phyloP scores from a whole-genome alignment of 2,797 vertebrate species.

The Tragopan temminckii region DNA sequence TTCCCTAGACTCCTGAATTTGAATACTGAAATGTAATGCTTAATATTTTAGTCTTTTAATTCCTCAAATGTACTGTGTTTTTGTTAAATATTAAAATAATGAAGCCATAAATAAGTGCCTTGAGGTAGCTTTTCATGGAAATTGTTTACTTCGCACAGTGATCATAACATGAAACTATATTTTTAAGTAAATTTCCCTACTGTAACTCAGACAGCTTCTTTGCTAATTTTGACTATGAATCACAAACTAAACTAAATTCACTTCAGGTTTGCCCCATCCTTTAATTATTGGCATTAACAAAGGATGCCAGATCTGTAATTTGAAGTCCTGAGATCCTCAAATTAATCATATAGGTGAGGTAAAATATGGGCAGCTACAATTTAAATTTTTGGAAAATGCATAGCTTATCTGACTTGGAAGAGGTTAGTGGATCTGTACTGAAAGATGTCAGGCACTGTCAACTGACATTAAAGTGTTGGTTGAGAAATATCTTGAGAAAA shows the following conservation, averaged over 20 bases:
- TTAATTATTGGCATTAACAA: background rate
- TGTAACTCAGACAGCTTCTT: constrained; percentile 17
- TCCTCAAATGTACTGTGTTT: constrained; percentile 19
- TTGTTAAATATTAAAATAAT: background rate
- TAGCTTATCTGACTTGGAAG: background rate
- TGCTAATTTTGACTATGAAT: background rate
- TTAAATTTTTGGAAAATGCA: background rate
- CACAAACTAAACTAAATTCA: background rate
- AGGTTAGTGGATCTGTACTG: background rate
- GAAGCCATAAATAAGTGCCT: constrained; percentile 35
- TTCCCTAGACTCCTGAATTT: constrained; percentile 21
- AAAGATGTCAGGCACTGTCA: background rate
- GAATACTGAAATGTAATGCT: constrained; percentile 27
- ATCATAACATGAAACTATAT: background rate
- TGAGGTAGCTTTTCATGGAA: constrained; percentile 18
- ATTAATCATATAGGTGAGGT: background rate
- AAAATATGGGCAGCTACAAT: background rate
- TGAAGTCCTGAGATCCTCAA: background rate
- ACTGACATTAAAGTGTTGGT: background rate
- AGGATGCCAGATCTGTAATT: background rate
- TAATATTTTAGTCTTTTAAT: constrained; percentile 36
- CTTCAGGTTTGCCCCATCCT: background rate
- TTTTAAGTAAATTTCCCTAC: constrained; percentile 10
- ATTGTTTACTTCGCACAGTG: background rate
- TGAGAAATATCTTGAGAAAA: background rate